Conservation (phyloP, 2,797 vertebrate genomes). For the Bradypodion pumilum region DNA sequence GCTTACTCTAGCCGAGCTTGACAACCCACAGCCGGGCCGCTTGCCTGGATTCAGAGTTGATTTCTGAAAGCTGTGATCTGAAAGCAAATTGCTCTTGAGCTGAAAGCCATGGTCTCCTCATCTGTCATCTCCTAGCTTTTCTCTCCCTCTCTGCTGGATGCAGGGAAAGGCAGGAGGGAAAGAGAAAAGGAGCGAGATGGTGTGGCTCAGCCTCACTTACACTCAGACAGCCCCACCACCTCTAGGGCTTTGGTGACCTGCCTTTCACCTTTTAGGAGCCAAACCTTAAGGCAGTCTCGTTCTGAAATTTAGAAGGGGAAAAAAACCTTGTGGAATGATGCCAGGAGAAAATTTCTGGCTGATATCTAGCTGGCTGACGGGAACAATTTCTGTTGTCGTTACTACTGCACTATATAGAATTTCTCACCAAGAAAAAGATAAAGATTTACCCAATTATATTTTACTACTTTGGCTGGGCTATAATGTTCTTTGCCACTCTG, state of each 20-base stretch:
- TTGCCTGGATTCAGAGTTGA: slow-evolving; percentile 32
- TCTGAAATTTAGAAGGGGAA: neutral
- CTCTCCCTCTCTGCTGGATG: slow-evolving; percentile 15
- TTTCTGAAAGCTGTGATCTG: slow-evolving; percentile 30
- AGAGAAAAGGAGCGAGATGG: neutral
- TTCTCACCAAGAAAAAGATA: slow-evolving; percentile 35
- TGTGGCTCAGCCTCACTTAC: slow-evolving; percentile 22
- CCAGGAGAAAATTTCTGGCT: slow-evolving; percentile 14
- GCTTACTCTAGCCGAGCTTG: neutral
- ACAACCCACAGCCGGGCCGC: neutral
- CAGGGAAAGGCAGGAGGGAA: neutral
- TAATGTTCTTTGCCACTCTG: neutral
- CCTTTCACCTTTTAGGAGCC: neutral
- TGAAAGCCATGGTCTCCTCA: slow-evolving; percentile 41
- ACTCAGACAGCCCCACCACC: neutral
- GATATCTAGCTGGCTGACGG: slow-evolving; percentile 10
- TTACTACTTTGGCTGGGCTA: slow-evolving; percentile 17
- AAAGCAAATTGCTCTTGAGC: slow-evolving; percentile 35
- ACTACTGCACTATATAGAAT: neutral
- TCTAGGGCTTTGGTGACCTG: slow-evolving; percentile 5
- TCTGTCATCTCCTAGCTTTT: slow-evolving; percentile 45
- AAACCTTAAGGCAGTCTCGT: neutral
- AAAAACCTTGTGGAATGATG: neutral
- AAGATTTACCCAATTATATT: slow-evolving; percentile 19
- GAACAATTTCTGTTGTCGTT: slow-evolving; percentile 34